Base-by-base conservation (phyloP, 1,140 invertebrate genomes). In the Eupristina koningsbergeri region DNA sequence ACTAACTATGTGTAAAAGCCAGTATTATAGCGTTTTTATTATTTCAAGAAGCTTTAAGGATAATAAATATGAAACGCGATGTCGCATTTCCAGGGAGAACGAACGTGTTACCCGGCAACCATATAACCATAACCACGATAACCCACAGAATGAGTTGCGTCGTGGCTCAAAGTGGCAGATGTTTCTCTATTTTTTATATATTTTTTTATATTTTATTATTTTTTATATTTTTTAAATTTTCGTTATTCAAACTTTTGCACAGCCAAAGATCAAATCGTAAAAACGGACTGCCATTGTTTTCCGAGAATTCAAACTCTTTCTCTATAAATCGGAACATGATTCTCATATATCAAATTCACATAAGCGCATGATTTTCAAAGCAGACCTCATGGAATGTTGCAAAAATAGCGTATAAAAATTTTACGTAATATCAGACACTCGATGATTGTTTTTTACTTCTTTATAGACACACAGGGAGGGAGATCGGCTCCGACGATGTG, bases 251-350 rank as follows among this genome's bases (percentile, higher is more conserved):
- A 58, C 34, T 26, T n/a, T 5, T 36, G 34, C 39, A 0, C 31
- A 41, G 41, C 1, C 53, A 2, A 45, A 69, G 77, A 80, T 80
- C 63, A 69, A 80, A 80, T 69, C 63, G n/a, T 47, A 31, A 7
- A 3, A 5, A 19, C 15, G n/a, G 3, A 19, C 19, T 7, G 17
- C 63, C 63, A 80, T 80, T 80, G 77, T 80, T 31, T 73, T 36
- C 9, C 9, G 0, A 73, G 2, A 41, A 19, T 11, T 15, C 29
- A 64, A 1, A 22, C 17, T 67, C 77, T 47, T 67, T 41, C 63
- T 79, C 45, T 79, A 63, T 79, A 45, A 79, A 79, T 79, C 77
- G 77, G 41, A 67, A 69, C 63, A 22, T 29, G 39, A n/a, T 11
- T 11, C 61, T 79, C n/a, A 8, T 15, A n/a, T 77, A 77, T 77